Percentiles rank a stretch among this genome's conserved stretches.
phyloP scores from a whole-genome alignment of 2,797 vertebrate species.

The Macrochelys suwanniensis region DNA sequence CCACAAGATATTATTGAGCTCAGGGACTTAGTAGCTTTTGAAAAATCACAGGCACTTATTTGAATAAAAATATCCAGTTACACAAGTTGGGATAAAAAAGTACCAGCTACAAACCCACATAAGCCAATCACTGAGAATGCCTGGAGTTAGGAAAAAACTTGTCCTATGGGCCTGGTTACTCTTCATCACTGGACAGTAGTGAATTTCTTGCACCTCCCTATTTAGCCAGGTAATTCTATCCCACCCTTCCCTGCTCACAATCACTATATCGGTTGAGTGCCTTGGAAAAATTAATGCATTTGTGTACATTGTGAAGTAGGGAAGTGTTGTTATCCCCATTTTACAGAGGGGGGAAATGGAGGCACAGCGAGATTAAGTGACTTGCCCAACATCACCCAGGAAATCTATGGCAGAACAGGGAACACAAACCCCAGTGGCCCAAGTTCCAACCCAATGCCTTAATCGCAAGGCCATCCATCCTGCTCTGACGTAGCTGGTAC shows the following conservation, averaged over 20 bases:
- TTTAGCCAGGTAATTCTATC: background rate
- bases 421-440: too few relatives aligned
- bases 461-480: too few relatives aligned
- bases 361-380: too few relatives aligned
- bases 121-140: background rate
- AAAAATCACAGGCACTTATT: background rate
- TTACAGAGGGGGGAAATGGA: too few relatives aligned
- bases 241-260: background rate
- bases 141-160: background rate
- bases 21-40: background rate
- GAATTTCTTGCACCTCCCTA: background rate
- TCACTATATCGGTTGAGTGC: fast-evolving
- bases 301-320: background rate
- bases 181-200: background rate
- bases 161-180: background rate
- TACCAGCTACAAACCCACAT: background rate
- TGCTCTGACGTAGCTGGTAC: background rate
- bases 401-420: too few relatives aligned
- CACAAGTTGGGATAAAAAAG: background rate
- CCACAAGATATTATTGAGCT: background rate
- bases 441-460: too few relatives aligned
- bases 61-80: fast-evolving
- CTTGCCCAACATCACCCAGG: too few relatives aligned
- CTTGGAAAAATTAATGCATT: fast-evolving
- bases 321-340: background rate